Conservation (phyloP, 1,140 invertebrate species). For the Forficula auricularia region DNA sequence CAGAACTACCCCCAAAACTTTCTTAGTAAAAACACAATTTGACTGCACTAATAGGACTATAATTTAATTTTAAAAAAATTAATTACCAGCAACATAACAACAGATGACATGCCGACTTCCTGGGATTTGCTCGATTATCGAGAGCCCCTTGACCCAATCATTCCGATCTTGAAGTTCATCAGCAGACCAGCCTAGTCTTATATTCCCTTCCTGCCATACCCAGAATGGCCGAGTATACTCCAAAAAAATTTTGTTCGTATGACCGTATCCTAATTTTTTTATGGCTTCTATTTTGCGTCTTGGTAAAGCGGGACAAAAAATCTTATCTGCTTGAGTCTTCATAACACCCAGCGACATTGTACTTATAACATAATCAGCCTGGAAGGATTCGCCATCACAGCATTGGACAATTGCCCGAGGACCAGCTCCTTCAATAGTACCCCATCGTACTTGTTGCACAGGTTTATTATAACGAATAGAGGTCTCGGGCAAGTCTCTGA, state of each 20-base stretch:
- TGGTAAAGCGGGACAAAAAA: conserved; percentile 62
- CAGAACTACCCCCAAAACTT: too few relatives aligned
- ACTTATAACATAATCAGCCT: conserved; percentile 61
- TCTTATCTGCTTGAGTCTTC: conserved; percentile 49
- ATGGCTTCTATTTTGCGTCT: conserved; percentile 57
- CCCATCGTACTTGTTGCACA: conserved; percentile 41
- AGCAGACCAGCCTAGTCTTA: conserved; percentile 40
- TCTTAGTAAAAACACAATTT: too few relatives aligned
- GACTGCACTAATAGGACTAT: too few relatives aligned
- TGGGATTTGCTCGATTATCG: conserved; percentile 38
- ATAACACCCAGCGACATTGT: conserved; percentile 69
- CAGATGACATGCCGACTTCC: conserved; percentile 48
- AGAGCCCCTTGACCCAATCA: conserved; percentile 42
- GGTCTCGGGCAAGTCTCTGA: conserved; percentile 37
- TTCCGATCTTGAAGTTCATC: conserved; percentile 36
- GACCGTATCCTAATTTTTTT: conserved; percentile 45
- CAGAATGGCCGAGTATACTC: conserved; percentile 62
- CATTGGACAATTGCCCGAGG: conserved; percentile 41
- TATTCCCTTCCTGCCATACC: conserved; percentile 34
- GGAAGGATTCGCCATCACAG: conserved; percentile 49
- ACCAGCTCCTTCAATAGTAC: conserved; percentile 28
- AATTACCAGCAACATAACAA: conserved; percentile 36
- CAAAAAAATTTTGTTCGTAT: conserved; percentile 49
- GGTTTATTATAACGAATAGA: conserved; percentile 39
- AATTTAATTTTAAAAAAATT: too few relatives aligned